Base-by-base conservation (phyloP, 1,140 invertebrate species). In the Drosophila nikananu region DNA sequence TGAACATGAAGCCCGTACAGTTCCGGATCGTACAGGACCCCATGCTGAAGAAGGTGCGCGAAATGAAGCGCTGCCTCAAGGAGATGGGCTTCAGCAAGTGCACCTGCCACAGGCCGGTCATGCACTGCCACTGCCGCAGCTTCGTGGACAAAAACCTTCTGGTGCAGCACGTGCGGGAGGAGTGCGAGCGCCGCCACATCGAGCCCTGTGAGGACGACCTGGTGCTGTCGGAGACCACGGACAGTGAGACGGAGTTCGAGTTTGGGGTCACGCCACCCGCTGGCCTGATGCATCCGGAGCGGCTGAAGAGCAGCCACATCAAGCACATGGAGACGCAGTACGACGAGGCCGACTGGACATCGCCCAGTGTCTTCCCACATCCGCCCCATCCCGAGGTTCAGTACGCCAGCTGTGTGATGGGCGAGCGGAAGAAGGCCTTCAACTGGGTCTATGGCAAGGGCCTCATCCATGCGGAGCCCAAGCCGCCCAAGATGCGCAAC, bases 251-350 rank as follows among this genome's bases (percentile, higher is more conserved):
- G 4, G 91, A 93, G 58, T 92, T 83, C 32, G 90, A 93, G 44
- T 91, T 93, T 19, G 86, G 81, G 5, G 92, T 93, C 2, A 93
- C 92, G 8, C 92, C 92, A 12, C 92, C 92, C 10, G 92, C 91
- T 1, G 92, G 92, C 5, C 41, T 92, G 0, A 89, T 93, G 39
- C 87, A 78, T 51, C 87, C 90, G 0, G 83, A 92, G 27, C 71
- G 83, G 0, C 49, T 83, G 1, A 92, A 79, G 41, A 63, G 44
- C 27, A 46, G 57, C 0, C 63, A 93, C 57, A n/a, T 72, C 0
- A 76, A 73, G 3, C 77, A 87, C 59, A 37, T 39, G 1, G 77
- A 79, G 13, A 92, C 91, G 13, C 92, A 93, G 55, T 93, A 93
- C 72, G 58, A 78, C 19, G 92, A 91, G 25, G 60, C 62, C 4